A percentile compares a stretch with the other conserved stretches of the same genome.
These are phyloP conservation scores for Esperia sulphurella DNA, from an alignment of 2,888 invertebrate genomes.

Conservation along the genomic window DNA sequence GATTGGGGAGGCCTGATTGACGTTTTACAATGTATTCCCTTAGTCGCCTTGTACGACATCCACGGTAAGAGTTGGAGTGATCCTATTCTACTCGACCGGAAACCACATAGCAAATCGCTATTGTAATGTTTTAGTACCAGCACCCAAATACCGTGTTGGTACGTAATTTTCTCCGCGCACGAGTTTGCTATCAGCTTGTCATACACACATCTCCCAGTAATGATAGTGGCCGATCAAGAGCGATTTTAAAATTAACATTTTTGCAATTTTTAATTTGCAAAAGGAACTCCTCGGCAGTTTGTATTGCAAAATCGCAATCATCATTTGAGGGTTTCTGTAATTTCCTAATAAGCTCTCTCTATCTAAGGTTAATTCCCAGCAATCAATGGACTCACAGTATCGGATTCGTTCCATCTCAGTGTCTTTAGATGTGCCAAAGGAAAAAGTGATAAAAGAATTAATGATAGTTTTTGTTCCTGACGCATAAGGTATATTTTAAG, in stretches of 20 bases:
- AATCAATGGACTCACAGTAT: no score
- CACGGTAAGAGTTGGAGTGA: no score
- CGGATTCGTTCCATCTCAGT: not conserved
- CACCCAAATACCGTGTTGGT: constrained; percentile 5
- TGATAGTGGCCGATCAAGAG: not conserved
- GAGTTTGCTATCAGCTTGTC: constrained; percentile 26
- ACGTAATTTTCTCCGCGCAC: constrained; percentile 37
- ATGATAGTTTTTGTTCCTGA: no score
- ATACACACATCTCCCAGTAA: constrained; percentile 4
- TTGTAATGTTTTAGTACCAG: constrained; percentile 5
- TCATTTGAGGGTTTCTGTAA: not conserved
- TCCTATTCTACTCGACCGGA: no score
- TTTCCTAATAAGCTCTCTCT: not conserved
- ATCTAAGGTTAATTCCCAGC: not conserved
- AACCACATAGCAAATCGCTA: no score
- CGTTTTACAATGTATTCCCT: no score
- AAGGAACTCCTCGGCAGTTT: not conserved
- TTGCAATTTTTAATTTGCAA: not conserved
- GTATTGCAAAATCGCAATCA: not conserved
- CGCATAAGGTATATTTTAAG: no score
- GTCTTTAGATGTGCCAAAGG: no score
- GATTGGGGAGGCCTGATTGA: no score
- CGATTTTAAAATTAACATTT: not conserved
- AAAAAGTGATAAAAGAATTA: no score
- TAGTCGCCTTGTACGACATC: no score